Evolutionary conservation across 2,113 vertebrate species (phyloP).

Genomic region (Catagonus wagneri): DNA sequence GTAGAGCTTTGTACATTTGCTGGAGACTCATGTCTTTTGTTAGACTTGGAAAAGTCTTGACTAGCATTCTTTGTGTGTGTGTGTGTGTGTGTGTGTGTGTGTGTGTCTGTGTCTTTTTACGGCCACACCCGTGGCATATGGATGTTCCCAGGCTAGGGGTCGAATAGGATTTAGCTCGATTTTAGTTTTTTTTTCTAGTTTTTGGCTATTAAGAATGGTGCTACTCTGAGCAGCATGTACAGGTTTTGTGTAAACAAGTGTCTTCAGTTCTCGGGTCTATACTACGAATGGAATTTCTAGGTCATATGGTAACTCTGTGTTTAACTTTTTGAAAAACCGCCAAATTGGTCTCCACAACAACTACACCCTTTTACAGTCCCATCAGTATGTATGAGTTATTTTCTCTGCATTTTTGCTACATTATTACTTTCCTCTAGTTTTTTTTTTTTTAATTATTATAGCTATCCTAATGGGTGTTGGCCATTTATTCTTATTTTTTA

Average conservation of each 20-base stretch:
- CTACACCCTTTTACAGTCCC: background rate
- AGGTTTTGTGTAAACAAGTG: background rate
- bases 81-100: too few relatives aligned
- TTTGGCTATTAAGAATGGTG: background rate
- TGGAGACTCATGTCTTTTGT: background rate
- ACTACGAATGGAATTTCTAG: background rate
- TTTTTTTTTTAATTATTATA: background rate
- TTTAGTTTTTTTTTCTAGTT: background rate
- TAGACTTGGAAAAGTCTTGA: constrained; percentile 12
- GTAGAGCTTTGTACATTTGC: background rate
- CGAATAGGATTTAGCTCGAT: too few relatives aligned
- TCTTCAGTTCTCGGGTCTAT: background rate
- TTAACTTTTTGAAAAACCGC: background rate
- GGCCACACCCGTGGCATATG: too few relatives aligned
- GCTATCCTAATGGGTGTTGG: background rate
- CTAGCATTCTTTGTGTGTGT: background rate
- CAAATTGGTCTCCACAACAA: background rate
- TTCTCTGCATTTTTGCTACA: background rate
- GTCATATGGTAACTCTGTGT: background rate
- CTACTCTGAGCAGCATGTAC: background rate
- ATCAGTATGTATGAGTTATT: background rate
- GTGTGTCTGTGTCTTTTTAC: too few relatives aligned
- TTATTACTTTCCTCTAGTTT: background rate
- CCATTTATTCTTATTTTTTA: too few relatives aligned
- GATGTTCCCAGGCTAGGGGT: too few relatives aligned